Evolutionary conservation across 2,113 vertebrate genomes (phyloP).

Genomic region (Poecilia latipinna): DNA sequence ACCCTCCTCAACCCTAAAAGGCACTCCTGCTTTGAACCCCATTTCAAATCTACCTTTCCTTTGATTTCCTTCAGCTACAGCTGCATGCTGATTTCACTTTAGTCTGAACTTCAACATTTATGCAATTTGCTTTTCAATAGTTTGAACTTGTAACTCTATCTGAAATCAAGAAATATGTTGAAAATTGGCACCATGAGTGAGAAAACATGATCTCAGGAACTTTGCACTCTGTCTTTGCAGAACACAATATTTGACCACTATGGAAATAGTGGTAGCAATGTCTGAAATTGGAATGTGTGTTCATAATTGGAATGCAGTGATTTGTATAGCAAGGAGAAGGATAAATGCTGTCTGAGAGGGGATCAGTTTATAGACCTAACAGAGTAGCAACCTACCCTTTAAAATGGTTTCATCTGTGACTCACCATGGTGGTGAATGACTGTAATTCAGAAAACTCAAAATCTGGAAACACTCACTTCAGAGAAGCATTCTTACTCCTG

Average conservation of each 20-base stretch:
- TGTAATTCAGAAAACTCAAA: too few relatives aligned
- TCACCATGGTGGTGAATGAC: not conserved
- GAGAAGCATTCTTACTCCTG: too few relatives aligned
- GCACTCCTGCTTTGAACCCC: conserved; percentile 39
- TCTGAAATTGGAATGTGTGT: not conserved
- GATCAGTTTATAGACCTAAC: not conserved
- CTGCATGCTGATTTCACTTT: conserved; percentile 37
- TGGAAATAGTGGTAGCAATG: not conserved
- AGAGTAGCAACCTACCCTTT: not conserved
- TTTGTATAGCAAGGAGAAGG: not conserved
- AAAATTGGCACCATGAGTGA: too few relatives aligned
- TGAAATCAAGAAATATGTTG: too few relatives aligned
- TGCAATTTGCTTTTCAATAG: too few relatives aligned
- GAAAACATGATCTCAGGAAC: too few relatives aligned
- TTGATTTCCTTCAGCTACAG: not conserved
- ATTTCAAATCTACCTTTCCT: conserved; percentile 2
- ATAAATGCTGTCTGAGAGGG: too few relatives aligned
- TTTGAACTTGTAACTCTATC: too few relatives aligned
- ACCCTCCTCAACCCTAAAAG: conserved; percentile 48
- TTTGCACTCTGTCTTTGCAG: not conserved
- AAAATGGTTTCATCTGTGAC: not conserved
- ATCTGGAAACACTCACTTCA: too few relatives aligned
- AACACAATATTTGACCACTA: not conserved
- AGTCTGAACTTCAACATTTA: not conserved
- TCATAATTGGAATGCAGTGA: not conserved